Conservation (phyloP, 2,888 invertebrate species). For the Congeria kusceri region DNA sequence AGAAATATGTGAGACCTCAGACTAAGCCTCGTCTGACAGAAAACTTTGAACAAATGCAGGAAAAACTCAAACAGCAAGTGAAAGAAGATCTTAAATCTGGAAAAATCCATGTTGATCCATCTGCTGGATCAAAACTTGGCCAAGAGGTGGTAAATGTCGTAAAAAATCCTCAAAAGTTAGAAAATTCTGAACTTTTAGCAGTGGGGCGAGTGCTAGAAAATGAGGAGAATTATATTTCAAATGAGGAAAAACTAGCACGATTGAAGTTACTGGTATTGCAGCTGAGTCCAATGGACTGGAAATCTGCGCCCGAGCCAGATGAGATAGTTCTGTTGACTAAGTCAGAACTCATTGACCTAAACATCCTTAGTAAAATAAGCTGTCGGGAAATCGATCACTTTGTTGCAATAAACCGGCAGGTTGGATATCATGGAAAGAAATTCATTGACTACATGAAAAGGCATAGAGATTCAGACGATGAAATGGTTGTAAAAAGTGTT, state of each 20-base stretch:
- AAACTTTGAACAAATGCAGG: conserved; percentile 16
- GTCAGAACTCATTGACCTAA: conserved; percentile 69
- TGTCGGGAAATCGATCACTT: conserved; percentile 76
- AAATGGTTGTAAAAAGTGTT: conserved; percentile 74
- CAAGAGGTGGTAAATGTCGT: background rate
- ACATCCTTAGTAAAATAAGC: conserved; percentile 69
- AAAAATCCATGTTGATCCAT: background rate
- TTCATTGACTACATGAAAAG: conserved; percentile 66
- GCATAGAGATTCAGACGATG: conserved; percentile 39
- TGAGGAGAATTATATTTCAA: conserved; percentile 57
- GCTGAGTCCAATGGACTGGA: conserved; percentile 76
- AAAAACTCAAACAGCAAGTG: conserved; percentile 20
- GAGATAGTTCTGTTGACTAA: conserved; percentile 76
- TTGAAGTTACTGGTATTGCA: conserved; percentile 58
- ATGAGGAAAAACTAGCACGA: conserved; percentile 48
- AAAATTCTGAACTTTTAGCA: background rate
- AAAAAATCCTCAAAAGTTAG: background rate
- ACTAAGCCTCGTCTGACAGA: background rate
- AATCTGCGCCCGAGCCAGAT: conserved; percentile 72
- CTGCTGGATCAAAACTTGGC: background rate
- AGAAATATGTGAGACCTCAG: conserved; percentile 9
- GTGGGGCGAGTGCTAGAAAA: conserved; percentile 44
- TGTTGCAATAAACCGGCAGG: conserved; percentile 56
- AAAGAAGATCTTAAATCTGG: conserved; percentile 32
- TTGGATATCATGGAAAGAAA: conserved; percentile 65